Conservation (phyloP, 1,140 invertebrate species). For the Pseudachorutes palmiensis region DNA sequence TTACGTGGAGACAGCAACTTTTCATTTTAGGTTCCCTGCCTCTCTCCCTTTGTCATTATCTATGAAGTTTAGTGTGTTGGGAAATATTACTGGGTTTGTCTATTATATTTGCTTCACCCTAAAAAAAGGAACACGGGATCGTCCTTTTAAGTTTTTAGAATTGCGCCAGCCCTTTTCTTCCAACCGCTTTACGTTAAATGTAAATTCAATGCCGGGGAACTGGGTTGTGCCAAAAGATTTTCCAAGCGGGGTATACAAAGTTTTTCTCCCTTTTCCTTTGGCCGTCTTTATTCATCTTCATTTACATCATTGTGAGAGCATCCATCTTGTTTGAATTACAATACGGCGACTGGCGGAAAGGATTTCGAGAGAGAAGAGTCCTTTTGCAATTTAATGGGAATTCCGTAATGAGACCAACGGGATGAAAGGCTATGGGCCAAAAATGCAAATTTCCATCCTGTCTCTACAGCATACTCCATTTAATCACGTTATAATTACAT, state of each 20-base stretch:
- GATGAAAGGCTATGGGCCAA: neutral
- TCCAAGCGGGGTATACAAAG: neutral
- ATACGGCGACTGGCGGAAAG: neutral
- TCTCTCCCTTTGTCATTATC: no score
- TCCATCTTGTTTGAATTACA: neutral
- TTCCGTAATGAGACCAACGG: neutral
- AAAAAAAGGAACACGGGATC: no score
- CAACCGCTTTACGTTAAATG: neutral
- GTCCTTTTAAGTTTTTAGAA: no score
- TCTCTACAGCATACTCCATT: neutral
- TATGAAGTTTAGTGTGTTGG: no score
- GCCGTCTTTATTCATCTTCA: neutral
- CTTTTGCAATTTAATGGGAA: neutral
- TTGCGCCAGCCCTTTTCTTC: neutral
- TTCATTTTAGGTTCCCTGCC: no score
- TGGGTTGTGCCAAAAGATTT: neutral
- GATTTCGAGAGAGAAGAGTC: no score
- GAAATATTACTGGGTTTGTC: no score
- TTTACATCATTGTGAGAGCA: slow-evolving; percentile 1
- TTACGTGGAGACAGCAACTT: no score
- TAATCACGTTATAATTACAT: slow-evolving; percentile 2
- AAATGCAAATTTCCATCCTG: neutral
- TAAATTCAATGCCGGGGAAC: neutral
- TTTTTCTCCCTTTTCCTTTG: neutral
- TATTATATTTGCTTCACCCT: no score